Evolutionary conservation across 2,113 vertebrate species (phyloP), one percentile per base, ranked within the genome.

Genomic region (Rhizomys pruinosus): DNA sequence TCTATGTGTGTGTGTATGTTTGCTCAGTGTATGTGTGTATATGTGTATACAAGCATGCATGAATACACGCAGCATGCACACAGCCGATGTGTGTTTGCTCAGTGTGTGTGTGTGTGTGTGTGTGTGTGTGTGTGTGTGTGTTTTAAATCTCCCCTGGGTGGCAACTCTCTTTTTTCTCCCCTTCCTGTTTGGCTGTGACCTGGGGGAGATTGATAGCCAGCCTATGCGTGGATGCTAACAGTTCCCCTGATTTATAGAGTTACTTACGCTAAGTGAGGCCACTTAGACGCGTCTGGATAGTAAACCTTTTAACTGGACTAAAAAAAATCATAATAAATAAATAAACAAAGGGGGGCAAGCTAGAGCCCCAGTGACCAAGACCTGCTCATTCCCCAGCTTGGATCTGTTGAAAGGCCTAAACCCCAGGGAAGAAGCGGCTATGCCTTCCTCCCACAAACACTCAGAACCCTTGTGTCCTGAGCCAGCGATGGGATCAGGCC

Each of bases 201-300:
- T 98, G 98, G 98, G 98, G 97, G 98, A 99, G 99, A 99, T 99
- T 99, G 99, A 99, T 99, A 98, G 99, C 97, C 97, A 98, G 98
- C 98, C 98, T 98, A 98, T 98, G 98, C 98, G 98, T 98, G 98
- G 98, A 99, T 99, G 99, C 99, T 99, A 99, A 99, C 99, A 98
- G 99, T 98, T 98, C 98, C 97, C 96, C 96, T 99, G 99, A 99
- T 99, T 99, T 99, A 99, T 99, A 97, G 99, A 99, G 98, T 99
- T 99, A 99, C 99, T 99, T 99, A 99, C 98, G 98, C 98, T 99
- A 99, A 99, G 99, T 99, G 99, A 99, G 99, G 99, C 98, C 98
- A 98, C 98, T 98, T 99, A 99, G 98, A 98, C 98, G 98, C 61
- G 29, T 98, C 98, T 98, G 98, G 98, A 98, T 98, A 98, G 98